Percentiles rank a stretch among this genome's conserved stretches.
phyloP scores from a whole-genome alignment of 2,113 vertebrate species.

The Delphinapterus leucas region DNA sequence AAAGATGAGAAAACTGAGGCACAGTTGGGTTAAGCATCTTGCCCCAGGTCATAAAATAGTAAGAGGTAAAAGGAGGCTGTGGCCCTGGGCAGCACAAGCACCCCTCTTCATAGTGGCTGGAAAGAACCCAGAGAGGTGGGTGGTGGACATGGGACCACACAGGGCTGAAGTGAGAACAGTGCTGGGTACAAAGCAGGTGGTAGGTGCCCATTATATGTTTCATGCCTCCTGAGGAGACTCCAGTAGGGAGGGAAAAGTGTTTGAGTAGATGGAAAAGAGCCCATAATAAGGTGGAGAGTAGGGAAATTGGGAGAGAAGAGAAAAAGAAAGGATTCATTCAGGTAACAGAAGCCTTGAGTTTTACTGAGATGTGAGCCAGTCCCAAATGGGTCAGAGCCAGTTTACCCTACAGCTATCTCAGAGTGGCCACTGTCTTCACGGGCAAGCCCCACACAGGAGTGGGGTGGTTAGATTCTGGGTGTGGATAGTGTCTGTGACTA shows the following conservation, averaged over 20 bases:
- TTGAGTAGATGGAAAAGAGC: neutral
- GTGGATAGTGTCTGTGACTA: accelerated
- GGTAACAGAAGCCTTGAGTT: neutral
- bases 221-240: neutral
- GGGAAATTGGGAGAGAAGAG: neutral
- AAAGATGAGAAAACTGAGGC: neutral
- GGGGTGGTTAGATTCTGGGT: neutral
- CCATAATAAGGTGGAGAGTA: neutral
- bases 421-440: too few species aligned
- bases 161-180: accelerated
- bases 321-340: neutral
- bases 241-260: too few species aligned
- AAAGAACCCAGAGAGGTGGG: neutral
- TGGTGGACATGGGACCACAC: accelerated
- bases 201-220: accelerated
- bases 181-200: neutral
- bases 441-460: accelerated
- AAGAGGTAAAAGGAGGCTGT: neutral
- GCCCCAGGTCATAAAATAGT: neutral
- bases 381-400: neutral
- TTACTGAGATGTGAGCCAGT: neutral
- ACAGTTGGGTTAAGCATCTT: neutral
- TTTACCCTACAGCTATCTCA: neutral
- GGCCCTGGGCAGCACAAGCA: accelerated
- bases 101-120: neutral